phyloP scores from a whole-genome alignment of 2,113 vertebrate species.

The Phalacrocorax carbo region DNA sequence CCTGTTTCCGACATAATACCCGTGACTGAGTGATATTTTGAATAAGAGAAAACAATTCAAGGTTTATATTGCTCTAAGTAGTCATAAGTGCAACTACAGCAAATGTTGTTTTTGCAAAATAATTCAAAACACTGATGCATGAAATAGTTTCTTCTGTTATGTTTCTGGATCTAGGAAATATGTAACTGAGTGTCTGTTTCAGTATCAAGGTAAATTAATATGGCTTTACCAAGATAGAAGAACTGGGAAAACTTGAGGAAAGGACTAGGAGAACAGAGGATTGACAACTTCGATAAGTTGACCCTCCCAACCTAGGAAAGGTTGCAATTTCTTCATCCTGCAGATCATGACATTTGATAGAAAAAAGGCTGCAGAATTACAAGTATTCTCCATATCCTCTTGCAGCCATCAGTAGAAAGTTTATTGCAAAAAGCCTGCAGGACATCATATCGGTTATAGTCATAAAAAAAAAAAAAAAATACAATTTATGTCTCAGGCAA shows the following conservation, averaged over 20 bases:
- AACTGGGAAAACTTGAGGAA: not conserved
- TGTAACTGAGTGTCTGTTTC: not conserved
- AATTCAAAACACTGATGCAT: not conserved
- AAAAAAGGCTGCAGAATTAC: not conserved
- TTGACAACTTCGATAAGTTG: not conserved
- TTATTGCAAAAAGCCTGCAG: not conserved
- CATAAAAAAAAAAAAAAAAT: not conserved
- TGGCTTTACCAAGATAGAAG: not conserved
- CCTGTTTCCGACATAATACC: not conserved
- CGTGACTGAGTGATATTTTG: not conserved
- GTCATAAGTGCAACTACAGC: not conserved
- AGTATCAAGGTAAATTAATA: not conserved
- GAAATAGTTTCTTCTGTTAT: not conserved
- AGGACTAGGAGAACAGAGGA: not conserved
- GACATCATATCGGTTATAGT: rapidly evolving
- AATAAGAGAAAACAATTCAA: not conserved
- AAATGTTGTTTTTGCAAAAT: not conserved
- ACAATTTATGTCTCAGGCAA: not conserved
- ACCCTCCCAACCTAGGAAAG: not conserved
- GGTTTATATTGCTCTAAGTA: not conserved
- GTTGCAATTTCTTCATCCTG: not conserved
- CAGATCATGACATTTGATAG: not conserved
- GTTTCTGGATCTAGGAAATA: not conserved
- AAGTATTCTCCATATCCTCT: not conserved
- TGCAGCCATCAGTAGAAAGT: not conserved